A percentile compares a stretch with the other conserved stretches of the same genome.
Conservation (phyloP, 2,797 vertebrate species). For the Spinibarbus caldwelli region DNA sequence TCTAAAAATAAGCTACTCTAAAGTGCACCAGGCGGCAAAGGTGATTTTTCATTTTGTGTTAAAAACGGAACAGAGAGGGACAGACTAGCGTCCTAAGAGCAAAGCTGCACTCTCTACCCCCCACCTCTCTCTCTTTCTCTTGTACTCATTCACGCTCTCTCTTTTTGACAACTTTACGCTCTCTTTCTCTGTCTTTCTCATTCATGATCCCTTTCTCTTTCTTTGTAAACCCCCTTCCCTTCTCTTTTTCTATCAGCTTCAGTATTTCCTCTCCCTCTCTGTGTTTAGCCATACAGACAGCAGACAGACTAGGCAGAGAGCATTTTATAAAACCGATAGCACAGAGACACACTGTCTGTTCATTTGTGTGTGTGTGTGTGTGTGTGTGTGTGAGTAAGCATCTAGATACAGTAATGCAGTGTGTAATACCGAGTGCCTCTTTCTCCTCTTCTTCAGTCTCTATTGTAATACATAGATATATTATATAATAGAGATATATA, state of each 20-base stretch:
- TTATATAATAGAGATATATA: background rate
- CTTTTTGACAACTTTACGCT: background rate
- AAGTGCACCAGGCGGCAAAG: constrained; percentile 87
- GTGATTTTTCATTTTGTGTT: constrained; percentile 87
- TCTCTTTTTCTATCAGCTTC: constrained; percentile 53
- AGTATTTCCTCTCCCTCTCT: constrained; percentile 66
- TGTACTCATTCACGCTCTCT: background rate
- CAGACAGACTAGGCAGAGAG: constrained; percentile 22
- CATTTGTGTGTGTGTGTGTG: too few relatives aligned
- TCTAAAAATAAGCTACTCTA: constrained; percentile 93
- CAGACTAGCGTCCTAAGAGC: constrained; percentile 55
- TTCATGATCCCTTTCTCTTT: constrained; percentile 14
- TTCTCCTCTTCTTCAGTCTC: background rate
- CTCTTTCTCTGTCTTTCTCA: background rate
- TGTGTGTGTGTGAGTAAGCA: background rate
- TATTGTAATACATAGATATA: background rate
- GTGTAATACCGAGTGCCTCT: background rate
- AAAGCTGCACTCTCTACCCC: too few relatives aligned
- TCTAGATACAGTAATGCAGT: background rate
- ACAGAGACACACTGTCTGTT: constrained; percentile 7
- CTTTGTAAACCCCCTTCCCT: background rate
- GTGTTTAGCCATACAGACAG: constrained; percentile 33
- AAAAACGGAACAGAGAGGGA: constrained; percentile 72
- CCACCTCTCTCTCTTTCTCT: background rate
- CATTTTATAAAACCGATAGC: constrained; percentile 29